Conservation (phyloP, 2,888 invertebrate genomes). For the Calliscelio sp. region DNA sequence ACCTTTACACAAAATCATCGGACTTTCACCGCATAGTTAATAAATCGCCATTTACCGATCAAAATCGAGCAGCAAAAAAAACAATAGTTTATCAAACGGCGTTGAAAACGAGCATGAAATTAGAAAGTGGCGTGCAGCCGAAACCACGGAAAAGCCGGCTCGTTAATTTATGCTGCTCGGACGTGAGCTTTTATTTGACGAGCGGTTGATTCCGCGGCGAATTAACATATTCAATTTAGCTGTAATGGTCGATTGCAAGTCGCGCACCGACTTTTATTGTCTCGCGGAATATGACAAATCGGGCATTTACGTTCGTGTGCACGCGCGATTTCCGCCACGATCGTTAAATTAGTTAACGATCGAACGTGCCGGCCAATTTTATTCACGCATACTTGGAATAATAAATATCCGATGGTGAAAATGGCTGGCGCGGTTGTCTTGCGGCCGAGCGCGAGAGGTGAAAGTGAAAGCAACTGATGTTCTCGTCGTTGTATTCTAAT, state of each 20-base stretch:
- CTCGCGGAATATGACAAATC: slow-evolving; percentile 38
- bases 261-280: slow-evolving; percentile 34
- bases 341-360: slow-evolving; percentile 59
- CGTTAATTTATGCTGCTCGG: slow-evolving; percentile 19
- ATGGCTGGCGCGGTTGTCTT: slow-evolving; percentile 67
- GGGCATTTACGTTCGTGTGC: slow-evolving; percentile 22
- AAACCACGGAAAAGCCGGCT: slow-evolving; percentile 13
- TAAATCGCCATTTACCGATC: slow-evolving; percentile 10
- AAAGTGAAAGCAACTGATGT: slow-evolving; percentile 68
- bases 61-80: slow-evolving; percentile 1
- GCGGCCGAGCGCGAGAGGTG: slow-evolving; percentile 36
- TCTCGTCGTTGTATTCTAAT: slow-evolving; percentile 69
- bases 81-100: slow-evolving; percentile 11
- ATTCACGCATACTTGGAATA: slow-evolving; percentile 41
- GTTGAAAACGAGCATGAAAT: slow-evolving; percentile 36
- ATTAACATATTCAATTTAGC: slow-evolving; percentile 43
- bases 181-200: slow-evolving; percentile 26
- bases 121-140: slow-evolving; percentile 35
- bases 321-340: neutral
- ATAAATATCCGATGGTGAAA: slow-evolving; percentile 70
- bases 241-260: neutral
- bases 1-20: neutral
- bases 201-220: slow-evolving; percentile 8
- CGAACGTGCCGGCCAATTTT: slow-evolving; percentile 47
- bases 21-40: slow-evolving; percentile 18